Conservation (phyloP, 2,888 invertebrate genomes). For the Oegoconia quadripuncta region DNA sequence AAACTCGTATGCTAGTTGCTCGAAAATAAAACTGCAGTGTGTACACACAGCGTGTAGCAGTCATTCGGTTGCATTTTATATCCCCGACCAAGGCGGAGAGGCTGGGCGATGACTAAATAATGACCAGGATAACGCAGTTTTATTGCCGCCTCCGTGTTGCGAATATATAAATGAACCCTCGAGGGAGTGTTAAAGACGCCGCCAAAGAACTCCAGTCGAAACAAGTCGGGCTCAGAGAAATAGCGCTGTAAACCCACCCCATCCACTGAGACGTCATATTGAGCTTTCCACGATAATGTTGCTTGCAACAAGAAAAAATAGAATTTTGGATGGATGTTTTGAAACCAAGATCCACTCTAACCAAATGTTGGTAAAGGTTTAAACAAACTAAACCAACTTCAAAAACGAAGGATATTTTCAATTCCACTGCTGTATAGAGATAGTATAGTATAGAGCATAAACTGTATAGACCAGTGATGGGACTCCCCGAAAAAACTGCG, state of each 20-base stretch:
- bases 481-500: too few species aligned
- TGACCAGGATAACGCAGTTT: conserved; percentile 77
- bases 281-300: conserved; percentile 52
- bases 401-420: too few species aligned
- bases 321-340: conserved; percentile 41
- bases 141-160: conserved; percentile 75
- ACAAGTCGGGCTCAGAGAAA: conserved; percentile 71
- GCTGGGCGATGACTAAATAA: conserved; percentile 77
- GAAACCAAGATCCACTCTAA: conserved; percentile 23
- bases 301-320: conserved; percentile 52
- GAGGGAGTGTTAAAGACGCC: conserved; percentile 76
- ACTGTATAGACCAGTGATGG: too few species aligned
- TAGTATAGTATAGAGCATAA: too few species aligned
- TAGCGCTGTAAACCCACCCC: conserved; percentile 71
- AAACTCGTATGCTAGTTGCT: too few species aligned
- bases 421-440: too few species aligned
- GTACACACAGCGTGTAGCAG: conserved; percentile 19
- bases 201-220: conserved; percentile 73
- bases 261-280: conserved; percentile 68
- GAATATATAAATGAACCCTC: conserved; percentile 78
- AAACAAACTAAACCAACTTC: too few species aligned
- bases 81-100: conserved; percentile 39
- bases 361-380: too few species aligned
- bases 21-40: conserved; percentile 43
- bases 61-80: conserved; percentile 71